These are phyloP conservation scores for Ips typographus DNA, from an alignment of 1,140 invertebrate species.

Conservation along the genomic window DNA sequence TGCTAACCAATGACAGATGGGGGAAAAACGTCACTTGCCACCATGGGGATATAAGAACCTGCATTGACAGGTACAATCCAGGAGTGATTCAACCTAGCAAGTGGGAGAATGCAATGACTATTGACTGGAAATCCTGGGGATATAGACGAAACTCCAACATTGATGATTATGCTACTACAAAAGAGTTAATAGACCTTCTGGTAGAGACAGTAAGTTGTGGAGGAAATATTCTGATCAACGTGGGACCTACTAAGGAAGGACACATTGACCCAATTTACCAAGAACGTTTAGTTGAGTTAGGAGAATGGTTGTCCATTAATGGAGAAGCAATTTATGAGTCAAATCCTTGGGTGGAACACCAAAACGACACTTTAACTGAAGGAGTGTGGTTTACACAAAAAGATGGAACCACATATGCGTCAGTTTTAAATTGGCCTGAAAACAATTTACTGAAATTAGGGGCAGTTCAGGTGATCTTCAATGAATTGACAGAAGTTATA, in stretches of 20 bases:
- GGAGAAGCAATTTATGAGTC: conserved; percentile 86
- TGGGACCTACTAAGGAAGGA: conserved; percentile 89
- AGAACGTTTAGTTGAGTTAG: conserved; percentile 75
- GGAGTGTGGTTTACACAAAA: conserved; percentile 72
- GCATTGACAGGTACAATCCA: conserved; percentile 86
- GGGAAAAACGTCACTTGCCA: conserved; percentile 74
- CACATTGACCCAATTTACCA: conserved; percentile 86
- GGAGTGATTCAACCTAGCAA: conserved; percentile 74
- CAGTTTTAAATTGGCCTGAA: conserved; percentile 67
- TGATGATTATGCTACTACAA: conserved; percentile 70
- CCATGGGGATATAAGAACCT: conserved; percentile 88
- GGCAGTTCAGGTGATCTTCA: neutral
- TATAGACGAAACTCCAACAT: conserved; percentile 74
- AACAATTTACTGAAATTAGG: conserved; percentile 48
- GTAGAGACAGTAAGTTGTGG: conserved; percentile 83
- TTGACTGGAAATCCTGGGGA: conserved; percentile 89
- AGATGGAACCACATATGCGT: conserved; percentile 61
- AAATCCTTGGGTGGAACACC: conserved; percentile 76
- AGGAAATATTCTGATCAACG: conserved; percentile 86
- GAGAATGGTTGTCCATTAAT: conserved; percentile 79
- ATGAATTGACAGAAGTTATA: neutral
- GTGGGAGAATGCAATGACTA: conserved; percentile 91
- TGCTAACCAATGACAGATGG: conserved; percentile 89
- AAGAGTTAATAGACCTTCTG: conserved; percentile 72
- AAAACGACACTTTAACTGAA: conserved; percentile 76